A percentile compares a stretch with the other conserved stretches of the same genome.
phyloP scores from a whole-genome alignment of 2,113 vertebrate genomes.

The Tragelaphus buxtoni region DNA sequence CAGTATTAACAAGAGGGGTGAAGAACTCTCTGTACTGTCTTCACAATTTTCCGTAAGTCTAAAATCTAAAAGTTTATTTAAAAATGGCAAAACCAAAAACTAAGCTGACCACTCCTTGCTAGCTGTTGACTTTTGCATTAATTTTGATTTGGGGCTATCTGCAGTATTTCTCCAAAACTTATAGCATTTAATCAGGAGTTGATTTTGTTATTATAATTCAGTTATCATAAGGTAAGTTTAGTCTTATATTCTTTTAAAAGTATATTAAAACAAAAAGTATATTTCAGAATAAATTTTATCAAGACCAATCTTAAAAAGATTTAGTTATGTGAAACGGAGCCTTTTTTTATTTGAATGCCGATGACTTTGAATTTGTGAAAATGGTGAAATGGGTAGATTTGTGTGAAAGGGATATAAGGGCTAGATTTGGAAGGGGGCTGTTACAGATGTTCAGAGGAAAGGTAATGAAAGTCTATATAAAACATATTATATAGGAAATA shows the following conservation, averaged over 20 bases:
- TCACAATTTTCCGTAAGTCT: not conserved
- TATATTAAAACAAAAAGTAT: not conserved
- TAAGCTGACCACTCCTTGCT: not conserved
- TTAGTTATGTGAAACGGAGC: not conserved
- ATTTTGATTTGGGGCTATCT: not conserved
- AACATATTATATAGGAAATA: not conserved
- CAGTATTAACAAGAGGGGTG: not conserved
- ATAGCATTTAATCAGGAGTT: not conserved
- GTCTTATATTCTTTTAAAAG: not conserved
- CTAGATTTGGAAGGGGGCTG: no score
- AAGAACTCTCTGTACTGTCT: not conserved
- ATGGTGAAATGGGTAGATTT: not conserved
- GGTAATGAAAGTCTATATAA: not conserved
- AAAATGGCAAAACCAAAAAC: not conserved
- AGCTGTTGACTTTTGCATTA: not conserved
- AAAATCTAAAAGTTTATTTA: constrained; percentile 2
- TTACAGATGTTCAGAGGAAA: no score
- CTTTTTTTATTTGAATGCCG: not conserved
- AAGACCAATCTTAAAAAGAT: not conserved
- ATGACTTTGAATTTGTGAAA: not conserved
- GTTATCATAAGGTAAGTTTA: not conserved
- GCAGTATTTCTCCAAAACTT: not conserved
- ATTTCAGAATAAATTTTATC: not conserved
- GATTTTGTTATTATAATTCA: not conserved
- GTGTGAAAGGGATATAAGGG: no score